phyloP scores from a whole-genome alignment of 1,140 invertebrate genomes.

The Drosophila aff. region DNA sequence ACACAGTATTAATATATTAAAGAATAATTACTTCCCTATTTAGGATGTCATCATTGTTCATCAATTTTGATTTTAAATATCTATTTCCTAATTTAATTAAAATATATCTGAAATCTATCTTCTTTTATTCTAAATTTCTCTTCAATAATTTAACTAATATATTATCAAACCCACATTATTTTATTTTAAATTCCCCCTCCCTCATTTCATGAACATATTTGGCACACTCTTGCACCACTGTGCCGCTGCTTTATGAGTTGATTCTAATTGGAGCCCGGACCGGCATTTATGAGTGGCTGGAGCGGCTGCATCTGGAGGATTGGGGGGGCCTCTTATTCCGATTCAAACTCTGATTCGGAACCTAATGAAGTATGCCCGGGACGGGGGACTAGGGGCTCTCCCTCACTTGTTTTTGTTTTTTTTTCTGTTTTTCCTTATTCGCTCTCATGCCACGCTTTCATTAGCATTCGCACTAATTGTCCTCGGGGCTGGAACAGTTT shows the following conservation, averaged over 20 bases:
- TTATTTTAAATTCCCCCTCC: not conserved
- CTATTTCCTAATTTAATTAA: not conserved
- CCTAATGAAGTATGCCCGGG: conserved; percentile 61
- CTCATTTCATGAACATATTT: not conserved
- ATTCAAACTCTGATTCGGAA: conserved; percentile 21
- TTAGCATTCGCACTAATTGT: conserved; percentile 76
- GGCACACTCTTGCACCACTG: not conserved
- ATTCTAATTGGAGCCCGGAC: conserved; percentile 37
- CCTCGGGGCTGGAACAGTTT: conserved; percentile 40
- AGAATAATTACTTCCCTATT: not conserved
- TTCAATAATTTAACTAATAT: too few relatives aligned
- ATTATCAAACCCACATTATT: not conserved
- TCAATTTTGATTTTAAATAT: not conserved
- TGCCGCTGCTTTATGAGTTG: conserved; percentile 31
- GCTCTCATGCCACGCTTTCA: conserved; percentile 50
- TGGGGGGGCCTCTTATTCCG: conserved; percentile 6
- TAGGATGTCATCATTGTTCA: too few relatives aligned
- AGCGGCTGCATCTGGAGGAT: conserved; percentile 2
- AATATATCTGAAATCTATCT: not conserved
- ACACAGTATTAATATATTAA: not conserved
- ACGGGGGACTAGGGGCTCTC: not conserved
- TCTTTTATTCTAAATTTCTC: not conserved
- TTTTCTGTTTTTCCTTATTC: conserved; percentile 1
- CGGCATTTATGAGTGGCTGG: conserved; percentile 46
- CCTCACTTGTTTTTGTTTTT: not conserved